These are phyloP conservation scores for Beris morrisii DNA, from an alignment of 2,888 invertebrate species.

Conservation along the genomic window DNA sequence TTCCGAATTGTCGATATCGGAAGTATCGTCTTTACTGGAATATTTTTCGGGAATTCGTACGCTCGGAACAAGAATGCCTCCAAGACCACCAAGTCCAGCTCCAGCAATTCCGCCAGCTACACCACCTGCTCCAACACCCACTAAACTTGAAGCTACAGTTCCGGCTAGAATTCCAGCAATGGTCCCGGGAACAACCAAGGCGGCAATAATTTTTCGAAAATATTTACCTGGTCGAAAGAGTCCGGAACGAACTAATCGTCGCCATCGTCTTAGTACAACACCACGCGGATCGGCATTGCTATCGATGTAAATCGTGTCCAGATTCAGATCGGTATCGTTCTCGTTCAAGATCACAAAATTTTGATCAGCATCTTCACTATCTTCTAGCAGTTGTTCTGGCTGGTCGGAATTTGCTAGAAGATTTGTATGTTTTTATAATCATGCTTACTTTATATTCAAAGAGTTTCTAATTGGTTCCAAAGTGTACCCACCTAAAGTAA, in stretches of 20 bases:
- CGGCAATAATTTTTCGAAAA: conserved; percentile 9
- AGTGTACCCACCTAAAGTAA: conserved; percentile 11
- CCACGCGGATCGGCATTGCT: conserved; percentile 17
- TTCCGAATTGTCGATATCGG: not conserved
- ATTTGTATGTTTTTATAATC: not conserved
- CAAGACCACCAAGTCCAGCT: conserved; percentile 21
- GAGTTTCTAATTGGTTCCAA: not conserved
- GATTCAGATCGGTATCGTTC: not conserved
- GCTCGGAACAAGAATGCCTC: conserved; percentile 12
- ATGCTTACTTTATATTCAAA: not conserved
- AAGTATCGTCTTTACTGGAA: not conserved
- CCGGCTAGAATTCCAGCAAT: conserved; percentile 20
- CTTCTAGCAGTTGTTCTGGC: not conserved
- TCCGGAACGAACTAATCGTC: conserved; percentile 10
- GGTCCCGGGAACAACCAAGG: conserved; percentile 15
- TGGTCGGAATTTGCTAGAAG: not conserved
- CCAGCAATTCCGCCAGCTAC: conserved; percentile 18
- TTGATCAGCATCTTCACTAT: not conserved
- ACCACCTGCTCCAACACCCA: conserved; percentile 24
- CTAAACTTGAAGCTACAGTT: conserved; percentile 14
- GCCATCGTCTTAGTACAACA: conserved; percentile 11
- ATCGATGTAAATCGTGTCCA: conserved; percentile 16
- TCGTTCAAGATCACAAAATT: not conserved
- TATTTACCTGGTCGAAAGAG: conserved; percentile 2
- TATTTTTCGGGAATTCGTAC: not conserved